A percentile compares a stretch with the other conserved stretches of the same genome.
These are phyloP conservation scores for Edolisoma coerulescens DNA, from an alignment of 2,113 vertebrate species.

Conservation along the genomic window DNA sequence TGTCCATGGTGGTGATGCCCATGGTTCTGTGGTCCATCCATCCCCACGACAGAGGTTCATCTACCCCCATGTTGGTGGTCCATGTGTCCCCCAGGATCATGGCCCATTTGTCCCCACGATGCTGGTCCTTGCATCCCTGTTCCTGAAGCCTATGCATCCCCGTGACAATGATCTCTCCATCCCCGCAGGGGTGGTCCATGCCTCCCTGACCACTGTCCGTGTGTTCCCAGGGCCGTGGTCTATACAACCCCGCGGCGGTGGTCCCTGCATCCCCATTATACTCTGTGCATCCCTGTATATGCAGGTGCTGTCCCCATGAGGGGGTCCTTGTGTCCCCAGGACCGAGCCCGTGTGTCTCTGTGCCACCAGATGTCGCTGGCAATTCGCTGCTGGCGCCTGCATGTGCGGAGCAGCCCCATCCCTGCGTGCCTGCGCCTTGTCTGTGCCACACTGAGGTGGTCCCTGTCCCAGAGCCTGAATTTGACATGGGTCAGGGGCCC, in stretches of 20 bases:
- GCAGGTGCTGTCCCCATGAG: neutral
- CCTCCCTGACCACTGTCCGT: neutral
- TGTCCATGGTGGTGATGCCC: neutral
- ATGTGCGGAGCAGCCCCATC: neutral
- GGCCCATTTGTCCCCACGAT: neutral
- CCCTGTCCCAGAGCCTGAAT: neutral
- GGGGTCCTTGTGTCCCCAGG: neutral
- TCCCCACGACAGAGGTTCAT: fast-evolving
- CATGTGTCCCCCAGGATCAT: neutral
- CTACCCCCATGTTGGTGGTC: neutral
- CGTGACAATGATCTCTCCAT: fast-evolving
- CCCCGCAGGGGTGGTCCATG: neutral
- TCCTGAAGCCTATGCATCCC: neutral
- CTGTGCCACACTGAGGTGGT: neutral
- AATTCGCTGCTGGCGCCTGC: neutral
- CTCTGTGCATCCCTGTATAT: neutral
- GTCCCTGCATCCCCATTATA: neutral
- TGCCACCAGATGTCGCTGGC: constrained; percentile 62
- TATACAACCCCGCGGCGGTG: fast-evolving
- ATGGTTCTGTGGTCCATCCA: neutral
- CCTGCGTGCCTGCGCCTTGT: neutral
- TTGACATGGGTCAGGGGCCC: neutral
- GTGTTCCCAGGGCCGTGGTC: neutral
- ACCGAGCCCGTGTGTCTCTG: neutral
- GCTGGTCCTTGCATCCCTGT: neutral